These are phyloP conservation scores for Gortyna flavago DNA, from an alignment of 2,888 invertebrate genomes.

Conservation along the genomic window DNA sequence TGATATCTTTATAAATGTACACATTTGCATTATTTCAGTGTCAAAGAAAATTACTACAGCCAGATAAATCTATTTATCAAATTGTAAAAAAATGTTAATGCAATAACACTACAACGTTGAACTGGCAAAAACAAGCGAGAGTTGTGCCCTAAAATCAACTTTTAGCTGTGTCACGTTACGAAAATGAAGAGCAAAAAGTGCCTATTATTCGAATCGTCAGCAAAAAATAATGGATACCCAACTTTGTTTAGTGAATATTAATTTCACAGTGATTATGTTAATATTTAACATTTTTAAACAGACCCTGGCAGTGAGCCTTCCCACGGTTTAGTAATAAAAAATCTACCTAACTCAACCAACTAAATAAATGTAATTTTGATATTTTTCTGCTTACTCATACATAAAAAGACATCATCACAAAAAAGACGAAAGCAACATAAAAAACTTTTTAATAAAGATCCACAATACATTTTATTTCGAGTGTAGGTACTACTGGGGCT, in stretches of 20 bases:
- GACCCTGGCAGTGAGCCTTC: constrained; percentile 13
- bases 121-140: constrained; percentile 50
- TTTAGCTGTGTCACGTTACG: constrained; percentile 42
- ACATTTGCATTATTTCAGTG: constrained; percentile 53
- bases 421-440: constrained; percentile 29
- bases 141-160: constrained; percentile 40
- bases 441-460: constrained; percentile 29
- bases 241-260: constrained; percentile 34
- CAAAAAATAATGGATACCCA: constrained; percentile 42
- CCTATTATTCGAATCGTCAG: constrained; percentile 22
- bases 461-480: constrained; percentile 52
- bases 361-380: constrained; percentile 24
- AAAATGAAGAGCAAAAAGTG: constrained; percentile 50
- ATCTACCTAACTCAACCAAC: constrained; percentile 27
- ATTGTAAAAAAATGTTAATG: constrained; percentile 28
- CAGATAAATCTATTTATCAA: constrained; percentile 31
- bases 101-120: constrained; percentile 22
- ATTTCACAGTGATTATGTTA: constrained; percentile 57
- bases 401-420: constrained; percentile 13
- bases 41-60: constrained; percentile 48
- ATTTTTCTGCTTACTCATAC: constrained; percentile 15
- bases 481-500: constrained; percentile 33
- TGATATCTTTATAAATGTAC: constrained; percentile 39
- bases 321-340: constrained; percentile 3
- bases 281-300: constrained; percentile 38